Conservation (phyloP, 2,888 invertebrate genomes). For the Dendrolimus pini region DNA sequence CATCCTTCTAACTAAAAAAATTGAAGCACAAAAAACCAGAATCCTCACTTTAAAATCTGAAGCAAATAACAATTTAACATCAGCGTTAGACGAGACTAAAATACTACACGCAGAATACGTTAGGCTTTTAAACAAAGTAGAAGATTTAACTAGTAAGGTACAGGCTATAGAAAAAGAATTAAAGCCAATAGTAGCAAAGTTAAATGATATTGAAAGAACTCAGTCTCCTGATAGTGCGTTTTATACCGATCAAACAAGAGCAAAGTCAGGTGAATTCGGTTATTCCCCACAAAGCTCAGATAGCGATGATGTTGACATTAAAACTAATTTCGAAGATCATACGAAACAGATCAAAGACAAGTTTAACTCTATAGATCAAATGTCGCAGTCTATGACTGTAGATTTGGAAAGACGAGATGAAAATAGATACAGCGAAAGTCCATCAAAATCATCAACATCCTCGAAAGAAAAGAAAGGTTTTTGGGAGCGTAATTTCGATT, state of each 20-base stretch:
- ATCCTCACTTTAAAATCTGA: conserved; percentile 81
- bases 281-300: conserved; percentile 69
- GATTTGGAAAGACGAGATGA: conserved; percentile 56
- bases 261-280: conserved; percentile 66
- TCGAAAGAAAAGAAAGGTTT: conserved; percentile 71
- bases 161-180: conserved; percentile 81
- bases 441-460: conserved; percentile 57
- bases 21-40: conserved; percentile 80
- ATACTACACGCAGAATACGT: conserved; percentile 80
- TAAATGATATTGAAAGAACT: conserved; percentile 61
- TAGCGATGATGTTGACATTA: conserved; percentile 59
- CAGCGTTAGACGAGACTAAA: conserved; percentile 82
- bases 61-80: conserved; percentile 78
- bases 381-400: conserved; percentile 73
- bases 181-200: conserved; percentile 59
- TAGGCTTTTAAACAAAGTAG: conserved; percentile 70
- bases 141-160: conserved; percentile 81
- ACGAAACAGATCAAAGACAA: conserved; percentile 61
- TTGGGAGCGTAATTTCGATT: conserved; percentile 73
- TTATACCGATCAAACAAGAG: conserved; percentile 73
- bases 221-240: conserved; percentile 70
- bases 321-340: conserved; percentile 56
- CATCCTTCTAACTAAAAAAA: conserved; percentile 78
- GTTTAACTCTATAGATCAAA: conserved; percentile 69
- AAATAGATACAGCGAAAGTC: conserved; percentile 49